Percentiles rank a stretch among this genome's conserved stretches.
These are phyloP conservation scores for Gnatocerus cornutus DNA, from an alignment of 2,888 invertebrate species.

Conservation along the genomic window DNA sequence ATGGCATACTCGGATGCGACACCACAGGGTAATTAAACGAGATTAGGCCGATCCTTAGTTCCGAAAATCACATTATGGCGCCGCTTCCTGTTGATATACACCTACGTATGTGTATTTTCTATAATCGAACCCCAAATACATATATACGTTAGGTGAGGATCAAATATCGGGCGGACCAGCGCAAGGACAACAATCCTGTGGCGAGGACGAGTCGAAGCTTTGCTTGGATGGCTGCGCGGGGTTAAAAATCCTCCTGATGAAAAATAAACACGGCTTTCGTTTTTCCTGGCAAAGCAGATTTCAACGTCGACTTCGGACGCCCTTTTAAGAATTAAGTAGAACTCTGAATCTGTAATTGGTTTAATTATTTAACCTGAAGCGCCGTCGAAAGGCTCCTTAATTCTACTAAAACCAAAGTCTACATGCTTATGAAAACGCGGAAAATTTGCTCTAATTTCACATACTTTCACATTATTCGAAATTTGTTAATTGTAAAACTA, in stretches of 20 bases:
- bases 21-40: slow-evolving; percentile 18
- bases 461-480: too few species aligned
- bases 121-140: slow-evolving; percentile 70
- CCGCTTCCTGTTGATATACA: slow-evolving; percentile 56
- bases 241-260: slow-evolving; percentile 70
- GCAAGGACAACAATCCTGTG: slow-evolving; percentile 26
- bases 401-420: neutral
- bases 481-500: neutral
- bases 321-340: slow-evolving; percentile 56
- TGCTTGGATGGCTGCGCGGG: slow-evolving; percentile 62
- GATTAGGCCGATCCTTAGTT: slow-evolving; percentile 9
- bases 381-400: neutral
- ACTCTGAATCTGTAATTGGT: slow-evolving; percentile 25
- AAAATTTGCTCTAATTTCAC: too few species aligned
- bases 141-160: slow-evolving; percentile 68
- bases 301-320: slow-evolving; percentile 63
- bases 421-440: too few species aligned
- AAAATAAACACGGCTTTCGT: slow-evolving; percentile 70
- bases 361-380: slow-evolving; percentile 10
- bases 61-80: slow-evolving; percentile 48
- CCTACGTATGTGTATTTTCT: slow-evolving; percentile 65
- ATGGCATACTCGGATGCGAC: slow-evolving; percentile 36
- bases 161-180: slow-evolving; percentile 61
- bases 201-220: slow-evolving; percentile 43
- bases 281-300: slow-evolving; percentile 64